Base-by-base conservation (phyloP, 1,140 invertebrate species). In the Procambarus virginalis region DNA sequence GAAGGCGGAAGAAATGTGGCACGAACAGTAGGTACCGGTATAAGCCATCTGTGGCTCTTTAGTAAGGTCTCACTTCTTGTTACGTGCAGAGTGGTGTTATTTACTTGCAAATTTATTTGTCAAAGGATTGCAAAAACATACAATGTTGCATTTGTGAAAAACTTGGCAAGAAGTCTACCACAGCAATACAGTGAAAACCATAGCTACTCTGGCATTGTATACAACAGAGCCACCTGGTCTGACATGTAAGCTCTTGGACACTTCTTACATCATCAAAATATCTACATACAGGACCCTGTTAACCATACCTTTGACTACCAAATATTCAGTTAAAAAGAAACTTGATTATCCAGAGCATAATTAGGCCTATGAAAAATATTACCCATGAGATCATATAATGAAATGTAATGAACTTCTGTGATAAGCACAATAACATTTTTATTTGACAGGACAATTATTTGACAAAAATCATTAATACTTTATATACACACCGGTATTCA, bases 1-100 rank as follows among this genome's bases (percentile, higher is more conserved):
- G 68, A 84, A 75, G 83, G 83, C 83, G 68, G 83, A 80, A 80
- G 78, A 80, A 80, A 80, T 34, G 49, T 80, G 49, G 78, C 78
- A 80, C 78, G 55, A 51, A 58, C 78, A 80, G 49, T 46, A 22
- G 17, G 34, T 34, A 34, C 34, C 34, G 34, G 34, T 80, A n/a
- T 80, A 80, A 80, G 55, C 78, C 78, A n/a, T 55, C 8, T 51
- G 6, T 80, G 49, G 49, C 78, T 58, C 55, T 80, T 73, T 73
- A 22, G 68, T 73, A 73, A 73, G n/a, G 68, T 73, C 68, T 73
- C 14, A 34, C 68, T 73, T 22, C 22, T n/a, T 73, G 68, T 73
- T 73, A 9, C 68, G 68, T 73, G 68, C 68, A 22, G 17, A 17
- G 60, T 2, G n/a, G 68, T 73, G 68, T 73, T n/a, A 73, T 73